Evolutionary conservation across 1,140 invertebrate species (phyloP), one percentile per base, ranked within the genome.

Genomic region (Teleopsis dalmanni): DNA sequence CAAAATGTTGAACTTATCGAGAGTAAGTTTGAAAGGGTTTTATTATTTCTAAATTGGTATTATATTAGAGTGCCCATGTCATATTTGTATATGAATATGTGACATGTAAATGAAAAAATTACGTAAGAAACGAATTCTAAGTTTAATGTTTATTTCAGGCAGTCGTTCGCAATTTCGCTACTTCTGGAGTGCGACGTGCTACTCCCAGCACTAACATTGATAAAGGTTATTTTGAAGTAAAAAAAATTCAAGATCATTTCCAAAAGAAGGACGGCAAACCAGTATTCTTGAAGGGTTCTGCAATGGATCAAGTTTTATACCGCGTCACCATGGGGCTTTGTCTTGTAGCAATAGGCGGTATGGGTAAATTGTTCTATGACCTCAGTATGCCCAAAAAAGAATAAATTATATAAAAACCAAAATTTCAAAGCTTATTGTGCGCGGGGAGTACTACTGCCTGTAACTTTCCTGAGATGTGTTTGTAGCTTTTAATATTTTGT

Each of bases 271-370:
- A 82, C 63, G 79, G 73, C 13, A 58, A 72, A 38, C 80, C 80
- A 3, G 62, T 81, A n/a, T 80, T 76, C 57, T 58, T 83, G 21
- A 84, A 83, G 62, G 69, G 72, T 18, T 81, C 81, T 4, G 29
- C 62, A 2, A 53, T 57, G n/a, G 81, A 84, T 57, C 75, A 73
- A 51, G 51, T 81, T 6, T 47, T 82, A 0, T 81, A 75, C 51
- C 61, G 57, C 3, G 22, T 71, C 2, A 81, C 78, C 8, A 22
- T 77, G 16, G 51, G 59, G 9, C 19, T 71, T 0, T 69, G 72
- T 51, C 46, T 56, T 7, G 7, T 73, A 37, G 78, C 77, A 2
- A 3, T 76, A 10, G 54, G 59, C 16, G 67, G 72, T 54, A 68
- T 68, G 56, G 52, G 50, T 26, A 68, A 68, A 51, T 56, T 68